A percentile compares a stretch with the other conserved stretches of the same genome.
phyloP scores from a whole-genome alignment of 2,797 vertebrate species.

The Dendrocincla fuliginosa region DNA sequence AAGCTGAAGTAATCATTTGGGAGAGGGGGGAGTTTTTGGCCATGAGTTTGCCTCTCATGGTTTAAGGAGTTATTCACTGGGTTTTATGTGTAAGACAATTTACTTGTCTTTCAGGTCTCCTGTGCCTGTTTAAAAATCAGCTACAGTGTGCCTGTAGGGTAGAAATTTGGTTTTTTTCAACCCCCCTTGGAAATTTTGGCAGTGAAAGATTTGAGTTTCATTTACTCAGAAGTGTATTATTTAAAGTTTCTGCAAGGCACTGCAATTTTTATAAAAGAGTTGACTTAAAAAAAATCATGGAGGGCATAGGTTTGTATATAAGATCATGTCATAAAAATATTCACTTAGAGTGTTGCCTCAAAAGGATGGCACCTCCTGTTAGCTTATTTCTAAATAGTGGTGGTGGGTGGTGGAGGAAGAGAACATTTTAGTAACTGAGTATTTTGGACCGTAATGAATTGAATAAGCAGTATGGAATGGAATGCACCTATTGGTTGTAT shows the following conservation, averaged over 20 bases:
- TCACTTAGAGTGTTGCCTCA: background rate
- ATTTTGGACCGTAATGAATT: background rate
- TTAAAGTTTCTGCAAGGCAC: background rate
- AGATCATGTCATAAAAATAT: background rate
- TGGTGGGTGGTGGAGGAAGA: background rate
- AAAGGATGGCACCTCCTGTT: background rate
- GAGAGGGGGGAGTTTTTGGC: background rate
- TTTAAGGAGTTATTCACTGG: background rate
- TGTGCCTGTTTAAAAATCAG: background rate
- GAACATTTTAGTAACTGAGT: background rate
- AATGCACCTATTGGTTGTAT: background rate
- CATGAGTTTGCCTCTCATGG: background rate
- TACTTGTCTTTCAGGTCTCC: background rate
- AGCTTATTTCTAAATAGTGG: background rate
- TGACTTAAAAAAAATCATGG: background rate
- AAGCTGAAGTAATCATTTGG: background rate
- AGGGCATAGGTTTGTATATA: background rate
- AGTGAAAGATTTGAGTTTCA: background rate
- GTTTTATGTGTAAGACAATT: background rate
- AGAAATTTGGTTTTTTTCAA: background rate
- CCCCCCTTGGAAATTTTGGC: background rate
- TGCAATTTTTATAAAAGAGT: background rate
- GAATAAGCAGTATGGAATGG: background rate
- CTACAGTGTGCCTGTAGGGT: background rate
- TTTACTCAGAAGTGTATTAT: background rate